phyloP scores from a whole-genome alignment of 2,797 vertebrate genomes.

The Dicrostonyx torquatus region DNA sequence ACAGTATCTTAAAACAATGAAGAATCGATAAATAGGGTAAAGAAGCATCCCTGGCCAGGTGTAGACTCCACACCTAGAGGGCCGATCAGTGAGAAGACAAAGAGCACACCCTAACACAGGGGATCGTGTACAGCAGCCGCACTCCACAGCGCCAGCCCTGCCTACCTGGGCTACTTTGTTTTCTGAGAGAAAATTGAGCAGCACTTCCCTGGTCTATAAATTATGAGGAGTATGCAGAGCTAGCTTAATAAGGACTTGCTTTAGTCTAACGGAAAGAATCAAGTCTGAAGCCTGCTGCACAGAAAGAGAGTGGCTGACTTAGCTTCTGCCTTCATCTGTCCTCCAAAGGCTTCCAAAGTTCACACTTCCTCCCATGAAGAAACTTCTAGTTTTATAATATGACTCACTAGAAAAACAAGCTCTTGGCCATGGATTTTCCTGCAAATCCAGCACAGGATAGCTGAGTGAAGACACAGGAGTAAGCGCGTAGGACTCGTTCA shows the following conservation, averaged over 20 bases:
- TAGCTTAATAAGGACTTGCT: neutral
- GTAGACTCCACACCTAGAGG: neutral
- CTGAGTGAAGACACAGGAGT: neutral
- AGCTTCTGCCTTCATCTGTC: neutral
- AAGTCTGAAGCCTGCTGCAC: neutral
- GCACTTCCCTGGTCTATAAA: neutral
- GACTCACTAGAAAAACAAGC: neutral
- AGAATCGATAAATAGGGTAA: neutral
- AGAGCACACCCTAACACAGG: neutral
- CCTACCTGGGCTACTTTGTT: neutral
- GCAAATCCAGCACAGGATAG: neutral
- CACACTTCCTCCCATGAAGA: neutral
- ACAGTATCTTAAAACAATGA: neutral
- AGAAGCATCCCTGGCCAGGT: neutral
- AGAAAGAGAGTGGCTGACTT: neutral
- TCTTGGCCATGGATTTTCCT: neutral
- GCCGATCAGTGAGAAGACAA: neutral
- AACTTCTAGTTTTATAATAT: neutral
- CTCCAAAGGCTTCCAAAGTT: conserved; percentile 42
- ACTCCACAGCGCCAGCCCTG: neutral
- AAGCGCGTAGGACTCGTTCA: neutral
- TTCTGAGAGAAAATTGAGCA: neutral
- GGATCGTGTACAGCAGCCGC: neutral
- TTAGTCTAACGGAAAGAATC: neutral
- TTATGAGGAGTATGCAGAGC: neutral